Evolutionary conservation across 2,888 invertebrate species (phyloP).

Genomic region (Encarsia formosa): DNA sequence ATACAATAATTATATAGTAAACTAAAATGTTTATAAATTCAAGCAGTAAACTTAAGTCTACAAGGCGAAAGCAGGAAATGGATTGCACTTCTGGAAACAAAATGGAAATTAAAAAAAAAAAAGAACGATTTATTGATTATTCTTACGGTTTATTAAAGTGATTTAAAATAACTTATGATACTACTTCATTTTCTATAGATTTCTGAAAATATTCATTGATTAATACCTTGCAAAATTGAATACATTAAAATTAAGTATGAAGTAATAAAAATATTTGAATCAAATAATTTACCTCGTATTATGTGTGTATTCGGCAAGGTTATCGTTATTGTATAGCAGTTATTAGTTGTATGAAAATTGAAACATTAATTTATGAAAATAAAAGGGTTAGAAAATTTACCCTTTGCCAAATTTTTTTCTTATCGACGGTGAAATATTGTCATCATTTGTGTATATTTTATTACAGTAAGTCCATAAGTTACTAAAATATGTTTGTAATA

Average conservation of each 20-base stretch:
- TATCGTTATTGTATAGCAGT: no score
- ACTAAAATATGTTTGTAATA: not conserved
- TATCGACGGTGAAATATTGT: conserved; percentile 3
- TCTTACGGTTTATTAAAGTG: conserved; percentile 22
- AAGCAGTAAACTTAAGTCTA: not conserved
- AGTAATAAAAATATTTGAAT: not conserved
- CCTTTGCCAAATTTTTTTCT: conserved; percentile 1
- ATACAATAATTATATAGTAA: conserved; percentile 1
- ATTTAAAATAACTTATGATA: conserved; percentile 22
- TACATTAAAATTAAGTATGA: not conserved
- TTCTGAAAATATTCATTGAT: conserved; percentile 1
- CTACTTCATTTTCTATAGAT: not conserved
- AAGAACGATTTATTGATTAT: not conserved
- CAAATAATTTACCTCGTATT: conserved; percentile 2
- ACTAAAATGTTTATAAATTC: conserved; percentile 14
- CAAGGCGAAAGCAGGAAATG: conserved; percentile 1
- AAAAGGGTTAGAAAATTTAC: conserved; percentile 5
- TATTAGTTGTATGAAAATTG: no score
- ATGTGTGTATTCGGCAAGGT: not conserved
- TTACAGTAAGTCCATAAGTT: no score
- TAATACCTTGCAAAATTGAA: not conserved
- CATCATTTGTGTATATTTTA: not conserved
- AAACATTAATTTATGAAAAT: no score
- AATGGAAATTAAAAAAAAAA: no score
- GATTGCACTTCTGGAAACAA: no score